A percentile compares a stretch with the other conserved stretches of the same genome.
Conservation (phyloP, 2,888 invertebrate genomes). For the Pammene fasciana region DNA sequence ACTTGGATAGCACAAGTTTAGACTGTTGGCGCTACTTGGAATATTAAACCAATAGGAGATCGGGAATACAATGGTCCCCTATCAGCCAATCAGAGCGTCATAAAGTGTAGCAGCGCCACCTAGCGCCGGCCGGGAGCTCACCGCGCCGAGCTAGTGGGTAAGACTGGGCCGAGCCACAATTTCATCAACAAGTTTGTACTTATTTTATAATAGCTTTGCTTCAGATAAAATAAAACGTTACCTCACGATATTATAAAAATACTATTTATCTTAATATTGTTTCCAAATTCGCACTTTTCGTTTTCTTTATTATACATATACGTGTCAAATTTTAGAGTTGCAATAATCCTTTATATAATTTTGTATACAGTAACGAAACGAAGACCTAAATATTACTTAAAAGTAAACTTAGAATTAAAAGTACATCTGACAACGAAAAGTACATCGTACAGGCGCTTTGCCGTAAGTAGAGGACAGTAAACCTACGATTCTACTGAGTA, state of each 20-base stretch:
- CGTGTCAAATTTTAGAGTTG: slow-evolving; percentile 37
- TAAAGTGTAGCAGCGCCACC: neutral
- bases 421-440: slow-evolving; percentile 47
- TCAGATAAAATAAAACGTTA: slow-evolving; percentile 63
- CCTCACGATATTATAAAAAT: slow-evolving; percentile 77
- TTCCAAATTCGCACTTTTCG: slow-evolving; percentile 71
- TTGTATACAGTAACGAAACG: slow-evolving; percentile 51
- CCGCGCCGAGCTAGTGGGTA: slow-evolving; percentile 63
- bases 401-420: slow-evolving; percentile 56
- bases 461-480: slow-evolving; percentile 12
- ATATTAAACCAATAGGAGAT: slow-evolving; percentile 5
- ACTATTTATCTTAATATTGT: slow-evolving; percentile 69
- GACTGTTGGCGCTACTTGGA: neutral
- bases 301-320: slow-evolving; percentile 45
- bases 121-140: slow-evolving; percentile 11
- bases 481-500: slow-evolving; percentile 34
- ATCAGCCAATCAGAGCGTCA: slow-evolving; percentile 10
- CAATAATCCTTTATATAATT: slow-evolving; percentile 41
- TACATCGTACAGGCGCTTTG: slow-evolving; percentile 47
- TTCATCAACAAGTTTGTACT: slow-evolving; percentile 75
- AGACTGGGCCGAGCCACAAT: slow-evolving; percentile 68
- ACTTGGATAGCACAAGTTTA: neutral
- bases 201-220: slow-evolving; percentile 65
- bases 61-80: neutral
- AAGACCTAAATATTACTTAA: slow-evolving; percentile 54